Percentiles rank a stretch among this genome's conserved stretches.
Evolutionary conservation across 2,888 invertebrate species (phyloP).

Genomic region (Acronicta psi): DNA sequence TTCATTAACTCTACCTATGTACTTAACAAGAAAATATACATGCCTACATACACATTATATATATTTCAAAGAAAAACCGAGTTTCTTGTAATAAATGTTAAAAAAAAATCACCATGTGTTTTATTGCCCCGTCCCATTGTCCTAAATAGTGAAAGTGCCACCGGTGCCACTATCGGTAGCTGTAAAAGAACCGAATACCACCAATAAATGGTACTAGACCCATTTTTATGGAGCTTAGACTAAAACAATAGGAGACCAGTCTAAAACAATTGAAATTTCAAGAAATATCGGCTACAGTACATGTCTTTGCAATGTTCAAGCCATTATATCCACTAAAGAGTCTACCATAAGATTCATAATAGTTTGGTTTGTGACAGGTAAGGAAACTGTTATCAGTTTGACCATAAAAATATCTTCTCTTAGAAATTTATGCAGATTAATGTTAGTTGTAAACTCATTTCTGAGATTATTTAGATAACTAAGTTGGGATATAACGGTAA

Average conservation of each 20-base stretch:
- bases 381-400: constrained; percentile 11
- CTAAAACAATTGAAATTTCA: constrained; percentile 46
- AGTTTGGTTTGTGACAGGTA: constrained; percentile 41
- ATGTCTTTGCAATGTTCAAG: not conserved
- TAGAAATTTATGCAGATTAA: constrained; percentile 36
- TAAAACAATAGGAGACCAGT: constrained; percentile 35
- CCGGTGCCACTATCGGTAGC: constrained; percentile 24
- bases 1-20: constrained; percentile 23
- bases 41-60: not conserved
- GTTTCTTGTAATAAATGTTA: constrained; percentile 23
- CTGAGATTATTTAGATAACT: constrained; percentile 11
- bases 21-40: not conserved
- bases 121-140: constrained; percentile 35
- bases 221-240: constrained; percentile 35
- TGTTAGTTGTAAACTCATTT: constrained; percentile 18
- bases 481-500: constrained; percentile 20
- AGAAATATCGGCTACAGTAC: constrained; percentile 16
- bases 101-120: constrained; percentile 30
- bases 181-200: constrained; percentile 28
- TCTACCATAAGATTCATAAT: constrained; percentile 15
- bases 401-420: constrained; percentile 34
- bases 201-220: constrained; percentile 33
- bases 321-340: constrained; percentile 24
- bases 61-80: constrained; percentile 1
- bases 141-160: constrained; percentile 44